phyloP scores from a whole-genome alignment of 2,113 vertebrate species.

The Acrocephalus arundinaceus region DNA sequence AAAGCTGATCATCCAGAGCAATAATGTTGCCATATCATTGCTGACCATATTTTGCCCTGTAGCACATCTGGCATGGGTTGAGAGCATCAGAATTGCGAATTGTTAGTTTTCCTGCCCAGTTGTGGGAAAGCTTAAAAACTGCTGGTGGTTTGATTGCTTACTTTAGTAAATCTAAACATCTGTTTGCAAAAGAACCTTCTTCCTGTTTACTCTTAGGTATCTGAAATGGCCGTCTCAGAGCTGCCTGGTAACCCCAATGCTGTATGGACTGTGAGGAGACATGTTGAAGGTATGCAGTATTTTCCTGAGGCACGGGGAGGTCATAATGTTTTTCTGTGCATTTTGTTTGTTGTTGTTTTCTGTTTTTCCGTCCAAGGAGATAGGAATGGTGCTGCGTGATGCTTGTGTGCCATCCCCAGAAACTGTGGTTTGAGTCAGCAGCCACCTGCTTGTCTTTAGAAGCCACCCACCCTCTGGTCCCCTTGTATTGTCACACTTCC shows the following conservation, averaged over 20 bases:
- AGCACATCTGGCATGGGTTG: neutral
- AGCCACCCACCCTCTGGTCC: neutral
- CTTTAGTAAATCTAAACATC: neutral
- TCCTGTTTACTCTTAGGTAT: constrained; percentile 82
- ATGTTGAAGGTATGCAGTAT: constrained; percentile 88
- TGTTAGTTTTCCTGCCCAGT: neutral
- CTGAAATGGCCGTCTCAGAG: constrained; percentile 98
- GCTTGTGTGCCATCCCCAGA: neutral
- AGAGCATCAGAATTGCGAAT: neutral
- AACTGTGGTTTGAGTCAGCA: neutral
- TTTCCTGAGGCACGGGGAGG: neutral
- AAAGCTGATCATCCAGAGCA: neutral
- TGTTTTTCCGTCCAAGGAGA: neutral
- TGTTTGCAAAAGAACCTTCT: neutral
- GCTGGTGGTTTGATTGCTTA: neutral
- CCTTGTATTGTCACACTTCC: neutral
- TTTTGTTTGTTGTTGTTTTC: neutral
- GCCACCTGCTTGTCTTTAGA: neutral
- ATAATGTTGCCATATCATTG: neutral
- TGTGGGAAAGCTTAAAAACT: neutral
- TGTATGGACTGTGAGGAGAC: constrained; percentile 96
- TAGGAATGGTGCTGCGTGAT: neutral
- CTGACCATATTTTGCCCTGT: neutral
- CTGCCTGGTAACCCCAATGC: constrained; percentile 98
- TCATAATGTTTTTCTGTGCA: neutral